These are phyloP conservation scores for Caenorhabditis sp. DNA, from an alignment of 2,888 invertebrate species.

Conservation along the genomic window DNA sequence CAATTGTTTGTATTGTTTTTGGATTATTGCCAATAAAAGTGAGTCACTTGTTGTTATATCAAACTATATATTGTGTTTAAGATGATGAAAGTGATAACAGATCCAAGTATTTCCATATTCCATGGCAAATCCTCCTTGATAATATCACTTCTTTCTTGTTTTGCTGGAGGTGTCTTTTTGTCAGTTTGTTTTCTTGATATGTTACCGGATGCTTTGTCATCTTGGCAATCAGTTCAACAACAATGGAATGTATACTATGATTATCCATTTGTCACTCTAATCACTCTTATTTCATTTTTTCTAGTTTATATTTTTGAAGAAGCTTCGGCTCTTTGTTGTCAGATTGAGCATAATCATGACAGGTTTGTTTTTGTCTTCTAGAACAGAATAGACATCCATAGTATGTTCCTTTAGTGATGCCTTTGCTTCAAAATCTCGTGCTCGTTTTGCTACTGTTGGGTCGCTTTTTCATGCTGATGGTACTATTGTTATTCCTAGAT, in stretches of 20 bases:
- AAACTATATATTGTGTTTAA: not conserved
- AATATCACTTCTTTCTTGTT: conserved; percentile 46
- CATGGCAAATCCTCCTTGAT: conserved; percentile 5
- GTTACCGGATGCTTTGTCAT: conserved; percentile 31
- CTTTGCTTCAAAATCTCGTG: not conserved
- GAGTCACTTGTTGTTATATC: not conserved
- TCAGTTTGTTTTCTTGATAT: conserved; percentile 55
- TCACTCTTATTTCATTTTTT: conserved; percentile 5
- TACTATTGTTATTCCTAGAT: conserved; percentile 2
- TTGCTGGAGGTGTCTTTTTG: conserved; percentile 48
- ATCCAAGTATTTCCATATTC: not conserved
- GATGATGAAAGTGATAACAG: not conserved
- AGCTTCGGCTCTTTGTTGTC: conserved; percentile 1
- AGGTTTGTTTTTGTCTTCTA: not conserved
- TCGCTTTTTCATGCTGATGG: conserved; percentile 7
- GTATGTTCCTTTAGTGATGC: not conserved
- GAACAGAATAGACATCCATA: too few species aligned
- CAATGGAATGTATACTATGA: not conserved
- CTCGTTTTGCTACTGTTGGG: conserved; percentile 7
- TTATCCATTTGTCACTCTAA: conserved; percentile 7
- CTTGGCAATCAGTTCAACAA: not conserved
- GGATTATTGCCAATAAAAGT: conserved; percentile 77
- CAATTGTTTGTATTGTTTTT: conserved; percentile 47
- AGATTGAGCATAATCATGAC: not conserved
- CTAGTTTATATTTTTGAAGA: conserved; percentile 9